Conservation (phyloP, 2,797 vertebrate genomes). For the Picus viridis region DNA sequence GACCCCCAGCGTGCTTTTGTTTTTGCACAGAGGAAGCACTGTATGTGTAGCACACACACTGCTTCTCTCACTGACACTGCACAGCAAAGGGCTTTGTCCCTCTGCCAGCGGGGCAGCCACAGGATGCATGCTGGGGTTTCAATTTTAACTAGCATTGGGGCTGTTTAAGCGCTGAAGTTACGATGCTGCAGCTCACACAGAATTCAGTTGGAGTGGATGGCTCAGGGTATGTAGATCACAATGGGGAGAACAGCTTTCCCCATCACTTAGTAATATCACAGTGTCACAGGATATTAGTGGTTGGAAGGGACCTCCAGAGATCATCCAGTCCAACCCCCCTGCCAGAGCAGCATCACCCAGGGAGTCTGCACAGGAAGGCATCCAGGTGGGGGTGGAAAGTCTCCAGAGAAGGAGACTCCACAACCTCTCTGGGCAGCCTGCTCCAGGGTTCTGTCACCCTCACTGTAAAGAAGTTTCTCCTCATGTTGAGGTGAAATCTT, state of each 20-base stretch:
- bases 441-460: no score
- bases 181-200: neutral
- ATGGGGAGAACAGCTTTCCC: neutral
- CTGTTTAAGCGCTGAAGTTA: neutral
- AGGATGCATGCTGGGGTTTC: neutral
- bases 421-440: no score
- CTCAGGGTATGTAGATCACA: neutral
- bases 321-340: no score
- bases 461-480: no score
- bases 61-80: neutral
- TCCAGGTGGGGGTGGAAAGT: no score
- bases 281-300: no score
- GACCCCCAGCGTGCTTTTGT: neutral
- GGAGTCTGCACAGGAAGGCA: no score
- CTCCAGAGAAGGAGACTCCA: no score
- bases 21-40: neutral
- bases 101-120: neutral
- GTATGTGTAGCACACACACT: neutral
- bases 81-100: neutral
- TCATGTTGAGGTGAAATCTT: no score
- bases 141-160: neutral
- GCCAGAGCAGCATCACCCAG: no score
- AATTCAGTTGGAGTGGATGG: neutral
- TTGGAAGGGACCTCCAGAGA: no score
- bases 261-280: neutral